Evolutionary conservation across 1,140 invertebrate species (phyloP).

Genomic region (Pseudomyrmex gracilis): DNA sequence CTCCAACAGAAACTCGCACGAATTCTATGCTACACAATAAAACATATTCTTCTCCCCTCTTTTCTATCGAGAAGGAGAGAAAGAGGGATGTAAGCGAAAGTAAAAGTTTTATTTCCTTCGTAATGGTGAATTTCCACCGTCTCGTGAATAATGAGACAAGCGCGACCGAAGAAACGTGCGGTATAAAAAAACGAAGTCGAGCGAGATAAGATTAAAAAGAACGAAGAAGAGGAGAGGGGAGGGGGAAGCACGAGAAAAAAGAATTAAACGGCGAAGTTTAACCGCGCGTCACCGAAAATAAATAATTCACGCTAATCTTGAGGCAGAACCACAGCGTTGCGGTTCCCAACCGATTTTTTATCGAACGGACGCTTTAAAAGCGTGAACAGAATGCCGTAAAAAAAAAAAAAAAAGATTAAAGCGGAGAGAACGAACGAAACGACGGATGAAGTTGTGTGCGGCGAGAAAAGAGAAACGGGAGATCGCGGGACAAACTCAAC

Average conservation of each 20-base stretch:
- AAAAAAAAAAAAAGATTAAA: conserved; percentile 4
- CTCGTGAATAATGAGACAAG: conserved; percentile 35
- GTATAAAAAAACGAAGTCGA: conserved; percentile 15
- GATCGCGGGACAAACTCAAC: background rate
- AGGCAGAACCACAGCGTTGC: background rate
- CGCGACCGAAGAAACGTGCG: no score
- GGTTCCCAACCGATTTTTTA: background rate
- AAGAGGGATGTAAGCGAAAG: background rate
- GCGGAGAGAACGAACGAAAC: background rate
- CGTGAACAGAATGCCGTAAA: background rate
- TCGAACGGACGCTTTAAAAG: background rate
- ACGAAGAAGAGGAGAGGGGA: background rate
- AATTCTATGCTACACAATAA: background rate
- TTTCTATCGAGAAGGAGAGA: background rate
- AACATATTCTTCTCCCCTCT: background rate
- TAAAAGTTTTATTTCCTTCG: conserved; percentile 16
- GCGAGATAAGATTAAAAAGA: conserved; percentile 13
- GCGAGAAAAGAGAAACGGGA: no score
- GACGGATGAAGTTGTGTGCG: background rate
- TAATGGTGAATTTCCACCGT: conserved; percentile 29
- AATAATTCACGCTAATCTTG: conserved; percentile 25
- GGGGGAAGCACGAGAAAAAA: background rate
- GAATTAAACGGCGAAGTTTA: conserved; percentile 33
- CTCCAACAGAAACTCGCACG: background rate
- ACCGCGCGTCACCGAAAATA: background rate